Base-by-base conservation (phyloP, 2,888 invertebrate genomes). In the Sphaeridia pumilis region DNA sequence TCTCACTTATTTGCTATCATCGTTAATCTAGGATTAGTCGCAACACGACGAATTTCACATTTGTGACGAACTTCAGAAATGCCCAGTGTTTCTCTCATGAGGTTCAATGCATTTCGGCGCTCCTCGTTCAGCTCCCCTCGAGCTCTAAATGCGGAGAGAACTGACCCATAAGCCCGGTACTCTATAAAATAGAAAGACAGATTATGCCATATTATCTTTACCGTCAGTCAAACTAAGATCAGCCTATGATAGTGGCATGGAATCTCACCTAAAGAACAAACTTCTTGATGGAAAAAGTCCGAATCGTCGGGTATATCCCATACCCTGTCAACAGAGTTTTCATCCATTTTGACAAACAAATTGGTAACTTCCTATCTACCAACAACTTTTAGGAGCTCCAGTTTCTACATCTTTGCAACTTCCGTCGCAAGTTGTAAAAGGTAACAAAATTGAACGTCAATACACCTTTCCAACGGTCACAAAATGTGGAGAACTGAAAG, bases 1-100 rank as follows among this genome's bases (percentile, higher is more conserved):
- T 17, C 38, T 12, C 54, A 62, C 62, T 47, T 53, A 43, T 58
- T 38, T 21, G 58, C 57, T n/a, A 62, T 58, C 22, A 47, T 25
- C 38, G 53, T 51, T 43, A 62, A 49, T 36, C 52, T 54, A 27
- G 56, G 55, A 44, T 59, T 53, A 22, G 55, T 57, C 1, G 57
- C 56, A 24, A 60, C 55, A 2, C 58, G n/a, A 21, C 63, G 56
- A 22, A 60, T 35, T 53, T 63, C 63, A 22, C 59, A 52, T 49
- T 57, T 59, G 54, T 63, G 61, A 20, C 63, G 48, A 5, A 57
- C 56, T 1, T 63, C 63, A 2, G 61, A 49, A 12, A 63, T 56
- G 5, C 53, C 48, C 31, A 63, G 58, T 35, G 41, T 55, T n/a
- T 63, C 55, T 12, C 56, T 38, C 38, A 38, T 38, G 17, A 38